phyloP scores from a whole-genome alignment of 2,113 vertebrate genomes.

The Malurus melanocephalus region DNA sequence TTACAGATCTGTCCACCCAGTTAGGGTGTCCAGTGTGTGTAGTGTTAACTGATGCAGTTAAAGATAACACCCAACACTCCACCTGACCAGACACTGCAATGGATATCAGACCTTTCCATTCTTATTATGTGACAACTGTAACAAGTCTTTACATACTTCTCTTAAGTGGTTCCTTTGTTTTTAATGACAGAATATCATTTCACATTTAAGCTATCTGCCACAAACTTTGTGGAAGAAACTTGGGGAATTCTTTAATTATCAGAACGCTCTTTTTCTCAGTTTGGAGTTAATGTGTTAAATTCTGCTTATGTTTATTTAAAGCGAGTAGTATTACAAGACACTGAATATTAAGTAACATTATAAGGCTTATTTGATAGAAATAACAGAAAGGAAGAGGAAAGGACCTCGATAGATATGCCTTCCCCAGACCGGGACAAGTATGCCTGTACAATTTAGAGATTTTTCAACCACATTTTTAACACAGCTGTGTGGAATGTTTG shows the following conservation, averaged over 20 bases:
- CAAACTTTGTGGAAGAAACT: background rate
- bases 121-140: background rate
- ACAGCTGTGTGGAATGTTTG: background rate
- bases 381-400: background rate
- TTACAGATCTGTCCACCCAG: background rate
- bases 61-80: background rate
- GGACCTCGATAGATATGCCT: background rate
- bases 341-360: background rate
- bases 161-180: background rate
- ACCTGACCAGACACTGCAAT: background rate
- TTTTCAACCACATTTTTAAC: background rate
- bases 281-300: background rate
- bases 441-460: background rate
- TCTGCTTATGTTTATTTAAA: background rate
- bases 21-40: background rate
- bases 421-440: background rate
- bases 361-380: background rate
- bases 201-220: background rate
- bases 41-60: background rate
- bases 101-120: background rate
- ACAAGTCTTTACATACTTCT: background rate
- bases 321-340: background rate
- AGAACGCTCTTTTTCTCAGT: background rate
- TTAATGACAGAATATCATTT: background rate
- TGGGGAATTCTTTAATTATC: background rate